Evolutionary conservation across 2,113 vertebrate genomes (phyloP).

Genomic region (Hiodon tergisus): DNA sequence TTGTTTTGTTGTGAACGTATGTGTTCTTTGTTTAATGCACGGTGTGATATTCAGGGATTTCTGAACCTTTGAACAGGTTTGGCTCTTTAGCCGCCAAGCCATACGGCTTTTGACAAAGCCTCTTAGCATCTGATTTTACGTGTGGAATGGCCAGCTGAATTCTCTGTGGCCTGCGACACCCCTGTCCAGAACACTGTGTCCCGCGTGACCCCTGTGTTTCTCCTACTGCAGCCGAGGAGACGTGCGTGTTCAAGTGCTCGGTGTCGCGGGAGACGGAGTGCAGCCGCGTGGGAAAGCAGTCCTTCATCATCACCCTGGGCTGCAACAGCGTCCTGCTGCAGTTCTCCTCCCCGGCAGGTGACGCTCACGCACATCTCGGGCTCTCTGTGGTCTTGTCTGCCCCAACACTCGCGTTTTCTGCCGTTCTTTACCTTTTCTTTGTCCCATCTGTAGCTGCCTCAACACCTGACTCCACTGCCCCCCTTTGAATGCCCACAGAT

Average conservation of each 20-base stretch:
- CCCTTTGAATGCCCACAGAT: no score
- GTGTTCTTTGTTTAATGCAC: no score
- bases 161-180: not conserved
- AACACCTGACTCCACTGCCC: no score
- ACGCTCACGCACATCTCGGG: not conserved
- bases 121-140: no score
- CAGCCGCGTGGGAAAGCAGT: constrained; percentile 91
- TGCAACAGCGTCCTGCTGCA: constrained; percentile 90
- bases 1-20: no score
- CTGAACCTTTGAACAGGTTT: no score
- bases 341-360: constrained; percentile 84
- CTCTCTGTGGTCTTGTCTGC: not conserved
- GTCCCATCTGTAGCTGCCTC: no score
- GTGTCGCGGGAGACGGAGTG: constrained; percentile 85
- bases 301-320: constrained; percentile 91
- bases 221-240: constrained; percentile 68
- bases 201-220: not conserved
- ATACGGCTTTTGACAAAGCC: no score
- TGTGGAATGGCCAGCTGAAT: not conserved
- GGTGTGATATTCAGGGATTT: no score
- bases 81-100: no score
- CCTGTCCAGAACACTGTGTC: not conserved
- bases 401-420: not conserved
- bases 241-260: constrained; percentile 86
- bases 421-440: no score